Conservation (phyloP, 1,140 invertebrate species). For the Drosophila truncata region DNA sequence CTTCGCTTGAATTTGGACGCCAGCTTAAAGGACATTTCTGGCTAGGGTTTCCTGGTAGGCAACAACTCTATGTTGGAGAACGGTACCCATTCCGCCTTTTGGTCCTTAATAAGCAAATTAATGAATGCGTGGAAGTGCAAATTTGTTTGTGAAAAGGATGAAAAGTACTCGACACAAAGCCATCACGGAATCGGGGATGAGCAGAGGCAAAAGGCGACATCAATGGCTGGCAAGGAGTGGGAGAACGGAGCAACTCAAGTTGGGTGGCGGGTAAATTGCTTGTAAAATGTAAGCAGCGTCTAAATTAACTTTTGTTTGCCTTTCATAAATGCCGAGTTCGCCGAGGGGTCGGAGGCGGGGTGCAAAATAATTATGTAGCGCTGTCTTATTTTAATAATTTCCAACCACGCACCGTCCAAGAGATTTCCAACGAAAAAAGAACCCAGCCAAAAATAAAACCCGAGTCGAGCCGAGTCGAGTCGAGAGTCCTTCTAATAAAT, state of each 20-base stretch:
- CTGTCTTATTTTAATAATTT: slow-evolving; percentile 80
- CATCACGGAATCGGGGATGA: slow-evolving; percentile 12
- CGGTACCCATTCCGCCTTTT: background rate
- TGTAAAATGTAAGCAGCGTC: slow-evolving; percentile 82
- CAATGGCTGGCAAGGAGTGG: slow-evolving; percentile 20
- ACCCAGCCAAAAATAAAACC: slow-evolving; percentile 12
- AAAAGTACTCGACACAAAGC: slow-evolving; percentile 57
- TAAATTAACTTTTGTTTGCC: slow-evolving; percentile 85
- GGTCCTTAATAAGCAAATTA: slow-evolving; percentile 72
- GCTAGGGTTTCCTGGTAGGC: background rate
- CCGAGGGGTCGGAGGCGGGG: background rate
- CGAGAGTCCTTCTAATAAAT: slow-evolving; percentile 76
- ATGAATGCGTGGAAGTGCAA: slow-evolving; percentile 79
- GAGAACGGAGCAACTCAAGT: background rate
- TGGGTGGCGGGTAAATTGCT: slow-evolving; percentile 70
- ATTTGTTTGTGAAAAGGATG: slow-evolving; percentile 74
- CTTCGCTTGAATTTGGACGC: slow-evolving; percentile 29
- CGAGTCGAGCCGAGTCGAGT: slow-evolving; percentile 12
- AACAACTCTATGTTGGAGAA: background rate
- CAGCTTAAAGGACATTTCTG: slow-evolving; percentile 14
- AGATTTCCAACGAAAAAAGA: slow-evolving; percentile 16
- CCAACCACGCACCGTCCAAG: slow-evolving; percentile 29
- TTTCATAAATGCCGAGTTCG: slow-evolving; percentile 66
- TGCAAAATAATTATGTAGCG: slow-evolving; percentile 75
- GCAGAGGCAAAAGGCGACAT: slow-evolving; percentile 54